phyloP scores from a whole-genome alignment of 2,888 invertebrate species.

The Gastrophysa polygoni region DNA sequence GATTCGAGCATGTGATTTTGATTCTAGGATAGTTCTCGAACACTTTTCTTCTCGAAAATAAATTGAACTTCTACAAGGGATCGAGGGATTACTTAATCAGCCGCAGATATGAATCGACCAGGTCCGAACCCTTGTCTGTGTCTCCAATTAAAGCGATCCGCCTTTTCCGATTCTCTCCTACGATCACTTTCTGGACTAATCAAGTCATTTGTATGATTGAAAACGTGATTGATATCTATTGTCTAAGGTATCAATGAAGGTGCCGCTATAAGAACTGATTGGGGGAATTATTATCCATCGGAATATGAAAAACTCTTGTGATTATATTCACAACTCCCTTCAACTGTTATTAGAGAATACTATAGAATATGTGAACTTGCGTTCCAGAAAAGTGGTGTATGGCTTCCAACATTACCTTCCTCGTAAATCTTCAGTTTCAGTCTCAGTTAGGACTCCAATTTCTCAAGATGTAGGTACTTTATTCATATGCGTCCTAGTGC shows the following conservation, averaged over 20 bases:
- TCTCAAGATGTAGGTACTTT: too few species aligned
- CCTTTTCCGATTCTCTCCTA: background rate
- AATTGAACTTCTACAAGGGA: background rate
- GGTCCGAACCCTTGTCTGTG: background rate
- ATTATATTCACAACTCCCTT: too few species aligned
- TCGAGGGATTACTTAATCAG: background rate
- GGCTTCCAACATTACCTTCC: too few species aligned
- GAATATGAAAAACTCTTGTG: background rate
- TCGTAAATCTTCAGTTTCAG: too few species aligned
- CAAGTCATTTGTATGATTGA: slow-evolving; percentile 23
- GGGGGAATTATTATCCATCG: background rate
- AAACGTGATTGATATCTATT: slow-evolving; percentile 18
- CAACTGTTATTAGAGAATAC: too few species aligned
- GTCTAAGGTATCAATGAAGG: background rate
- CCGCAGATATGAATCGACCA: background rate
- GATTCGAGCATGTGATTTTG: too few species aligned
- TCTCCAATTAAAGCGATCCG: background rate
- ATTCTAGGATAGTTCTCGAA: background rate
- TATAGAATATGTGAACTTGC: too few species aligned
- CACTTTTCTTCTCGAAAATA: background rate
- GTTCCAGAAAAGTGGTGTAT: too few species aligned
- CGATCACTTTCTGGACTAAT: slow-evolving; percentile 18
- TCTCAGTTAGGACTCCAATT: too few species aligned
- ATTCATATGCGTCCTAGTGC: too few species aligned
- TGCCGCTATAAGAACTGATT: background rate